Evolutionary conservation across 2,113 vertebrate species (phyloP).

Genomic region (Hipposideros armiger): DNA sequence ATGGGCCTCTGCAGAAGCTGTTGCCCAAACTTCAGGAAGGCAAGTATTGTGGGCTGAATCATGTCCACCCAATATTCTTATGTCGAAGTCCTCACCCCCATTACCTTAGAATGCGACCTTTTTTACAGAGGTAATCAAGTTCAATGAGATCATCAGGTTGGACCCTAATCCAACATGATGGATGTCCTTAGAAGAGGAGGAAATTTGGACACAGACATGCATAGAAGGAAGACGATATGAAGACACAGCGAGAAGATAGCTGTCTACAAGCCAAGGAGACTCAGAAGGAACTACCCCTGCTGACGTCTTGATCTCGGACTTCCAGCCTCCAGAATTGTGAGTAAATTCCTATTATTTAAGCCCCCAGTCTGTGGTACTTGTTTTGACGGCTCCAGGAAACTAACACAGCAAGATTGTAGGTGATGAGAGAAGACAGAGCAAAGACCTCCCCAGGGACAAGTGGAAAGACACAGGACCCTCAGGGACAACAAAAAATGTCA

Average conservation of each 20-base stretch:
- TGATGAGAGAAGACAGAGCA: accelerated
- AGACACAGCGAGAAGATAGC: neutral
- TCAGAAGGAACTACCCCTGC: neutral
- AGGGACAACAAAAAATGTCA: neutral
- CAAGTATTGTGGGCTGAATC: neutral
- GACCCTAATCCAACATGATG: neutral
- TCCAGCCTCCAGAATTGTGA: neutral
- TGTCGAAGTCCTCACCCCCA: neutral
- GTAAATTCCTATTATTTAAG: neutral
- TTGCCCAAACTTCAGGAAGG: neutral
- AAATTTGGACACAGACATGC: neutral
- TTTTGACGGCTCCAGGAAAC: neutral
- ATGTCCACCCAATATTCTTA: neutral
- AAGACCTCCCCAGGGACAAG: neutral
- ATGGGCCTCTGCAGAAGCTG: accelerated
- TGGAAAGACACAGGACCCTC: neutral
- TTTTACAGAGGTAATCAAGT: neutral
- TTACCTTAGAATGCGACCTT: neutral
- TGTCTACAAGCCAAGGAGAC: neutral
- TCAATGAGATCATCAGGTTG: neutral
- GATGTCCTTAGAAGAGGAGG: neutral
- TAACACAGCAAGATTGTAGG: neutral
- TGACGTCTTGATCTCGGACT: neutral
- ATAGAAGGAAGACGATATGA: neutral
- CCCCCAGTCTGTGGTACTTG: neutral